phyloP scores from a whole-genome alignment of 1,140 invertebrate genomes.

The Aphis craccivora region DNA sequence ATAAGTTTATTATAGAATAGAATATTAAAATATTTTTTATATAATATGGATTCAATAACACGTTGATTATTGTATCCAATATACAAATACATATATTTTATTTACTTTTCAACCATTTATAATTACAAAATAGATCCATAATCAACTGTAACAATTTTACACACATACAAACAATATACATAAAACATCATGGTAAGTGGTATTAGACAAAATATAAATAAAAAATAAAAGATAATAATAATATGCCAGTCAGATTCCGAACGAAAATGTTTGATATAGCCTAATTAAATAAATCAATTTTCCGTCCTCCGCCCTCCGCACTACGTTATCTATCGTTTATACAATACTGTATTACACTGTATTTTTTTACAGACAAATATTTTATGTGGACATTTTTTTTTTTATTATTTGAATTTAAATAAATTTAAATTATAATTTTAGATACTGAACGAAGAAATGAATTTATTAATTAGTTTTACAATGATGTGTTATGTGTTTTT shows the following conservation, averaged over 20 bases:
- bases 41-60: background rate
- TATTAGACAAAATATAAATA: background rate
- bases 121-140: background rate
- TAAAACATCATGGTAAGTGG: background rate
- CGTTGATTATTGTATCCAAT: background rate
- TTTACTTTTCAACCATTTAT: background rate
- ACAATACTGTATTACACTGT: no score
- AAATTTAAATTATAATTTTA: no score
- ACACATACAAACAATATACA: background rate
- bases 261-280: background rate
- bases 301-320: background rate
- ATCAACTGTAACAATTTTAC: background rate
- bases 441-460: no score
- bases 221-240: background rate
- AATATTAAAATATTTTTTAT: slow-evolving; percentile 18
- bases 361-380: no score
- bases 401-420: no score
- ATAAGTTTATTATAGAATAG: background rate
- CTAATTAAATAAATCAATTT: background rate
- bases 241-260: background rate
- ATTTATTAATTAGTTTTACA: no score
- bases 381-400: no score
- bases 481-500: no score
- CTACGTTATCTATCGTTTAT: no score
- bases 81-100: background rate